Percentiles rank a stretch among this genome's conserved stretches.
Conservation (phyloP, 2,888 invertebrate species). For the Timema podura region DNA sequence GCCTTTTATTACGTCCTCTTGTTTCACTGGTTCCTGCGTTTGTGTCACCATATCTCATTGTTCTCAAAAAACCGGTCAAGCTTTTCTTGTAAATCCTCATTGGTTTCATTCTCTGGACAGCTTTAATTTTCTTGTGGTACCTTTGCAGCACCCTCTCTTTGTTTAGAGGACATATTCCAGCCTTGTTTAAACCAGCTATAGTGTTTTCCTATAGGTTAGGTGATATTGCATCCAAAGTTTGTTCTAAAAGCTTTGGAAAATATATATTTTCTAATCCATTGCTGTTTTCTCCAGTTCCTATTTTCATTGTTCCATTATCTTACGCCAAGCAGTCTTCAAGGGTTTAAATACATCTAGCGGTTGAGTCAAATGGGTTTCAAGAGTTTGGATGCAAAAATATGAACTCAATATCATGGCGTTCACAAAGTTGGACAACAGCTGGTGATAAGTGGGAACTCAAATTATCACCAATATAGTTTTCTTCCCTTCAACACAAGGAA, state of each 20-base stretch:
- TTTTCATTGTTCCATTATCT: slow-evolving; percentile 27
- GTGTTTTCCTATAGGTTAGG: not conserved
- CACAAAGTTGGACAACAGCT: slow-evolving; percentile 36
- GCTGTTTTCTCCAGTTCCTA: not conserved
- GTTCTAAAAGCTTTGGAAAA: slow-evolving; percentile 13
- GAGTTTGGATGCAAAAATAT: not conserved
- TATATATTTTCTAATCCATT: too few species aligned
- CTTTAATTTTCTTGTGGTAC: not conserved
- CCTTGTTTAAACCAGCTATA: slow-evolving; percentile 5
- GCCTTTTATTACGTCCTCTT: not conserved
- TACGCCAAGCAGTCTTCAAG: slow-evolving; percentile 36
- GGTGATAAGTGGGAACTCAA: slow-evolving; percentile 37
- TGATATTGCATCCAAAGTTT: not conserved
- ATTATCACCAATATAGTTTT: slow-evolving; percentile 42
- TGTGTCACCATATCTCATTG: not conserved
- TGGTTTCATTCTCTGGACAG: not conserved
- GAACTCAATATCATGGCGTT: slow-evolving; percentile 35
- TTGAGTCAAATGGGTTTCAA: slow-evolving; percentile 36
- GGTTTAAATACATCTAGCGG: slow-evolving; percentile 38
- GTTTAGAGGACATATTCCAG: slow-evolving; percentile 16
- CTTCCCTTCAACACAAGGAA: slow-evolving; percentile 32
- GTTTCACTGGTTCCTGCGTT: not conserved
- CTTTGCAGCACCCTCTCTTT: not conserved
- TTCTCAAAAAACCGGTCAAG: not conserved
- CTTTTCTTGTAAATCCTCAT: not conserved